Conservation (phyloP, 2,797 vertebrate species). For the Gallinago nigripennis region DNA sequence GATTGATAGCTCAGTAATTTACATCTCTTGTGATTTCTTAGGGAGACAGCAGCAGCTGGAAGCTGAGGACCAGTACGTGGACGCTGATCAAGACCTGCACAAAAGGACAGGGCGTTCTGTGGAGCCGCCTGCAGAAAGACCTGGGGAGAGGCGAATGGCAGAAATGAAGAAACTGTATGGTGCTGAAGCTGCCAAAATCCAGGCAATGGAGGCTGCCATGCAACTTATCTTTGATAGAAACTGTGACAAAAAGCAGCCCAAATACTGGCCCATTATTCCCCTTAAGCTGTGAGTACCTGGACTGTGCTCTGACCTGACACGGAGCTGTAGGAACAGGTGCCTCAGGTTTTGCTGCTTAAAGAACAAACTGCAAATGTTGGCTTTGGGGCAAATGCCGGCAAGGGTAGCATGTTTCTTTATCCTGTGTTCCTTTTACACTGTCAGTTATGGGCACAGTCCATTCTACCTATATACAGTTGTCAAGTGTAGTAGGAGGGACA, state of each 20-base stretch:
- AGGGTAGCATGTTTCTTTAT: neutral
- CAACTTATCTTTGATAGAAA: constrained; percentile 83
- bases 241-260: constrained; percentile 92
- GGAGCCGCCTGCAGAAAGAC: constrained; percentile 84
- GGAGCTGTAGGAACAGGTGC: neutral
- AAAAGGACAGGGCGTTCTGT: constrained; percentile 53
- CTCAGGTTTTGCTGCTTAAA: neutral
- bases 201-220: constrained; percentile 89
- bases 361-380: neutral
- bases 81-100: constrained; percentile 87
- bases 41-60: constrained; percentile 92
- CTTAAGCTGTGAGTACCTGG: constrained; percentile 82
- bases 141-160: constrained; percentile 83
- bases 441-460: neutral
- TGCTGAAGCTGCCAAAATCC: constrained; percentile 86
- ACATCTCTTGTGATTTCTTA: constrained; percentile 46
- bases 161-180: constrained; percentile 94
- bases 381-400: neutral
- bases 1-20: neutral
- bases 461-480: neutral
- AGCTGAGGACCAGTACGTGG: constrained; percentile 79
- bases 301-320: neutral
- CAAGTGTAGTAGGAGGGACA: neutral
- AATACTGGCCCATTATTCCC: constrained; percentile 95
- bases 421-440: neutral